Evolutionary conservation across 1,140 invertebrate species (phyloP).

Genomic region (Ephestia elutella): DNA sequence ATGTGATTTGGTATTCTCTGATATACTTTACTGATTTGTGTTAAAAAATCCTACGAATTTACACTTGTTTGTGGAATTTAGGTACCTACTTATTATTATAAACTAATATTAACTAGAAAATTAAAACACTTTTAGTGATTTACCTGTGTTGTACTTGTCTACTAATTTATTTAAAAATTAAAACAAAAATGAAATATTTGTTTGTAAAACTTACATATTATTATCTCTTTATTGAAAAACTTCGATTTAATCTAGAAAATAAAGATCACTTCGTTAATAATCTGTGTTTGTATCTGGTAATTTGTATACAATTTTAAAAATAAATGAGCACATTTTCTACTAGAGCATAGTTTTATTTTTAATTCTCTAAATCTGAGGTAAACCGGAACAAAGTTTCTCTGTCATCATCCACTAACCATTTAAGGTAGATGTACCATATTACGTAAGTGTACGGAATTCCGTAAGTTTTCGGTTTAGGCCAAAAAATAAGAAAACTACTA

Average conservation of each 20-base stretch:
- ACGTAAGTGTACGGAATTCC: too few relatives aligned
- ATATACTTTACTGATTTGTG: too few relatives aligned
- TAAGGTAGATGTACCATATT: too few relatives aligned
- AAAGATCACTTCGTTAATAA: neutral
- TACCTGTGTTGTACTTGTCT: neutral
- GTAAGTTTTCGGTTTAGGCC: too few relatives aligned
- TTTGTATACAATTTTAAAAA: constrained; percentile 20
- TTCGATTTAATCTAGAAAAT: neutral
- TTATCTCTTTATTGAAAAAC: neutral
- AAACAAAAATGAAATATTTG: neutral
- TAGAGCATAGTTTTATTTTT: neutral
- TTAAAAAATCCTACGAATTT: too few relatives aligned
- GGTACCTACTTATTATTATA: too few relatives aligned
- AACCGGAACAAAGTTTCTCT: neutral
- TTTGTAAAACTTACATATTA: neutral
- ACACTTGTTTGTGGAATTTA: too few relatives aligned
- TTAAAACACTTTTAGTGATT: too few relatives aligned
- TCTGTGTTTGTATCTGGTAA: constrained; percentile 3
- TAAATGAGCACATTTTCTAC: constrained; percentile 28
- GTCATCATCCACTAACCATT: too few relatives aligned
- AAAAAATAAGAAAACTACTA: too few relatives aligned
- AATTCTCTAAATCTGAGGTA: neutral
- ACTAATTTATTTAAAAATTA: neutral
- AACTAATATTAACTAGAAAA: too few relatives aligned
- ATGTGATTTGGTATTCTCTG: too few relatives aligned